Percentiles rank a stretch among this genome's conserved stretches.
phyloP scores from a whole-genome alignment of 2,797 vertebrate genomes.

The Pangasius larnaudii region DNA sequence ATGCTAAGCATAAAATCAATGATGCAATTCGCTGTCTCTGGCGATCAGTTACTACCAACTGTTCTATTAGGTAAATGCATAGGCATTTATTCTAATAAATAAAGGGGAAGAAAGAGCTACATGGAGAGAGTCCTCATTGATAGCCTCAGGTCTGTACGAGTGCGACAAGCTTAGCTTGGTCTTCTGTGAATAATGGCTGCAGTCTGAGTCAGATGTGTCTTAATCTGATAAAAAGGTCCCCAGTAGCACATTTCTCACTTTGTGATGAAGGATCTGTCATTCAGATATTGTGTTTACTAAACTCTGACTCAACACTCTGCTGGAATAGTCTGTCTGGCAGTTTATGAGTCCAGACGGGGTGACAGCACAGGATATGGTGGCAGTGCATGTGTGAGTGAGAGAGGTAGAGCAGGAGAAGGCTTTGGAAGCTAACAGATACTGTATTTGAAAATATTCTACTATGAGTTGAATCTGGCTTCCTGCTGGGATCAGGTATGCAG shows the following conservation, averaged over 20 bases:
- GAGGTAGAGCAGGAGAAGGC: background rate
- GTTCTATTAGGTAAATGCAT: background rate
- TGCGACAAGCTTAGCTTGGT: background rate
- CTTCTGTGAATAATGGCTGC: background rate
- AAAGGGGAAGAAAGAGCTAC: background rate
- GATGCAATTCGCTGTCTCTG: constrained; percentile 1
- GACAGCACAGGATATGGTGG: constrained; percentile 8
- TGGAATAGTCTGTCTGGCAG: constrained; percentile 1
- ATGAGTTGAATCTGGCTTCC: constrained; percentile 13
- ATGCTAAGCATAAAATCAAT: constrained; percentile 14
- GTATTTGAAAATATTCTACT: background rate
- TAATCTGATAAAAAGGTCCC: background rate
- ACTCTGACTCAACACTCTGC: constrained; percentile 10
- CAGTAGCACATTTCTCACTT: background rate
- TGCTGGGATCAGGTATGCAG: background rate
- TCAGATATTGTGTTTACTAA: background rate
- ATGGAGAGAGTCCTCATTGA: background rate
- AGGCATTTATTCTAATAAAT: constrained; percentile 4
- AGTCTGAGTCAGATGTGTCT: background rate
- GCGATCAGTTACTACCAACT: constrained; percentile 4
- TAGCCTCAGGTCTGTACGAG: background rate
- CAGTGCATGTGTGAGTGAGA: background rate
- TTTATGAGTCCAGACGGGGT: background rate
- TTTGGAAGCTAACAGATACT: background rate
- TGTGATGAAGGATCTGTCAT: background rate